Percentiles rank a stretch among this genome's conserved stretches.
phyloP scores from a whole-genome alignment of 2,888 invertebrate genomes.

The Athripsodes cinereus region DNA sequence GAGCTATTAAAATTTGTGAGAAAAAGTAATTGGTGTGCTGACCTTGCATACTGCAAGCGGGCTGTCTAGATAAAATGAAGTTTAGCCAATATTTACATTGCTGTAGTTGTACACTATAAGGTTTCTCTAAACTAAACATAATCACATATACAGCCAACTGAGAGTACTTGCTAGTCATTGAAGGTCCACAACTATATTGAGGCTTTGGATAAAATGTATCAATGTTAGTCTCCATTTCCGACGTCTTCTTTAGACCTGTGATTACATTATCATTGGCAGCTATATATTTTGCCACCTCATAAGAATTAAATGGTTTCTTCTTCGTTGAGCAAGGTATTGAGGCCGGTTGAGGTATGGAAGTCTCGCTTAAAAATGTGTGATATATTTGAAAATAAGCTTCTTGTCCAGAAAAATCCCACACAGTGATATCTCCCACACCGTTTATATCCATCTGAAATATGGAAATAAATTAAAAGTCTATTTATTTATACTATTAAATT shows the following conservation, averaged over 20 bases:
- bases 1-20: background rate
- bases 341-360: slow-evolving; percentile 24
- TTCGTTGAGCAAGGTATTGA: slow-evolving; percentile 18
- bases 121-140: slow-evolving; percentile 61
- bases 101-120: slow-evolving; percentile 59
- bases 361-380: slow-evolving; percentile 61
- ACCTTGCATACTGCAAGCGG: slow-evolving; percentile 21
- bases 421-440: slow-evolving; percentile 57
- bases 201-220: slow-evolving; percentile 16
- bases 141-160: slow-evolving; percentile 55
- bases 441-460: slow-evolving; percentile 44
- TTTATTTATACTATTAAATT: no score
- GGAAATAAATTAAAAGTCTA: no score
- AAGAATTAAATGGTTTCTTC: slow-evolving; percentile 19
- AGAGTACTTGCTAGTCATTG: slow-evolving; percentile 31
- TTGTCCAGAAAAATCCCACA: slow-evolving; percentile 74
- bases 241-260: slow-evolving; percentile 22
- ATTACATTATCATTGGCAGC: slow-evolving; percentile 27
- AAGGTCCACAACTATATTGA: slow-evolving; percentile 9
- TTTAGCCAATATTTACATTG: slow-evolving; percentile 69
- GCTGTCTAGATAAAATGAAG: slow-evolving; percentile 59
- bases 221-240: slow-evolving; percentile 18
- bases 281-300: slow-evolving; percentile 26
- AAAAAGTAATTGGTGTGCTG: no score
- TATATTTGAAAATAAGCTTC: slow-evolving; percentile 64